Evolutionary conservation across 2,797 vertebrate species (phyloP).

Genomic region (Sebastes hubbsi): DNA sequence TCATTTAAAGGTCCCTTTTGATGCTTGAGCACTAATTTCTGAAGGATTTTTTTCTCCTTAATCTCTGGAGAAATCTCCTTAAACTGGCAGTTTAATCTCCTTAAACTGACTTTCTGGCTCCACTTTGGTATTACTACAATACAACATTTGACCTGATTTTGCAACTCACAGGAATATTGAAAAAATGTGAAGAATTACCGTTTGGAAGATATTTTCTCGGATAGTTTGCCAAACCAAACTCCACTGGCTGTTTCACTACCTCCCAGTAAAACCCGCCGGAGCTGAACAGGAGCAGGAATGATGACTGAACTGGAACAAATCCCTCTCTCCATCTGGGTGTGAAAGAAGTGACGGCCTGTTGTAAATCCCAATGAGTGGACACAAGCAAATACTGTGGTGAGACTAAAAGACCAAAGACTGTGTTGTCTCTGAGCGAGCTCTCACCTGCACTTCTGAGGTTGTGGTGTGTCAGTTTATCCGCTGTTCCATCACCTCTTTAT

Average conservation of each 20-base stretch:
- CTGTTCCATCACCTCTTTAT: conserved; percentile 29
- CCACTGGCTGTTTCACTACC: neutral
- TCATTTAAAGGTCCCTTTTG: neutral
- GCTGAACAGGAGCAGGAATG: neutral
- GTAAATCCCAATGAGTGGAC: neutral
- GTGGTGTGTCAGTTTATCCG: neutral
- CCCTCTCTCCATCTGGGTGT: neutral
- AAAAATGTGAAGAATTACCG: conserved; percentile 11
- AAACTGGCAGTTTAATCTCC: neutral
- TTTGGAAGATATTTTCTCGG: neutral
- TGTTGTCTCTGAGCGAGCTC: neutral
- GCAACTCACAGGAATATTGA: neutral
- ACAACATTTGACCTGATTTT: neutral
- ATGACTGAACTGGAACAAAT: neutral
- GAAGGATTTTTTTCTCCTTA: neutral
- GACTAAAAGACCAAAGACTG: neutral
- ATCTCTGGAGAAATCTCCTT: neutral
- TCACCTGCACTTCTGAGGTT: conserved; percentile 16
- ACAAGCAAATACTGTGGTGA: neutral
- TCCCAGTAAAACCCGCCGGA: neutral
- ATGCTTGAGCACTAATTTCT: neutral
- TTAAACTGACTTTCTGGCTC: neutral
- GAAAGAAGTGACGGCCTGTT: neutral
- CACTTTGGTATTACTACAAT: neutral
- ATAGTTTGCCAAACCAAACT: neutral